phyloP scores from a whole-genome alignment of 2,888 invertebrate genomes.

The Encarsia formosa region DNA sequence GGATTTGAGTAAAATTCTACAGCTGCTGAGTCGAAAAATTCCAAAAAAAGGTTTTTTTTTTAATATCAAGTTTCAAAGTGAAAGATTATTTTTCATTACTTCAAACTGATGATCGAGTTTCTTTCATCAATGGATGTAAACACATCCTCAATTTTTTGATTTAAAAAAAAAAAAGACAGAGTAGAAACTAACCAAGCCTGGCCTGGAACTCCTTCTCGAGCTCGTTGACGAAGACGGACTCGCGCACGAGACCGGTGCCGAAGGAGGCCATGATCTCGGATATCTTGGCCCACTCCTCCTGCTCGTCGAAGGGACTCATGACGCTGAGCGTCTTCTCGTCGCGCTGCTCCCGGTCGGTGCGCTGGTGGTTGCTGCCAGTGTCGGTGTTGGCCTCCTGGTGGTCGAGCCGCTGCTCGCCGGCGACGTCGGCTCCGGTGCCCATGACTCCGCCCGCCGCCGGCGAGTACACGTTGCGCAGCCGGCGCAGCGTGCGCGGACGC shows the following conservation, averaged over 20 bases:
- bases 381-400: constrained; percentile 32
- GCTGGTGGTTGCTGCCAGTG: background rate
- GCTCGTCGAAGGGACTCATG: constrained; percentile 87
- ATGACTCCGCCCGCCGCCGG: constrained; percentile 37
- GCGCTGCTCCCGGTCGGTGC: constrained; percentile 42
- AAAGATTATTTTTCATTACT: too few species aligned
- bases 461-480: constrained; percentile 70
- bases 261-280: constrained; percentile 94
- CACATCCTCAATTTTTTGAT: too few species aligned
- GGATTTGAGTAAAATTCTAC: too few species aligned
- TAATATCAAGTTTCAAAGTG: too few species aligned
- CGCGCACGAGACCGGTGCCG: constrained; percentile 76
- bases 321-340: constrained; percentile 56
- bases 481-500: constrained; percentile 71
- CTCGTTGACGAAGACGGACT: constrained; percentile 74
- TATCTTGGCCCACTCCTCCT: constrained; percentile 95
- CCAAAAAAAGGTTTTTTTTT: too few species aligned
- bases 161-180: background rate
- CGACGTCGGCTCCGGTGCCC: constrained; percentile 46
- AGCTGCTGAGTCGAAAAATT: too few species aligned
- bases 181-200: constrained; percentile 58
- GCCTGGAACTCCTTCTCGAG: constrained; percentile 76
- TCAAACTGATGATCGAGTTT: too few species aligned
- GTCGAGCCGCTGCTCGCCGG: constrained; percentile 26
- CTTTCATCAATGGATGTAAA: too few species aligned